Percentiles rank a stretch among this genome's conserved stretches.
Conservation (phyloP, 2,113 vertebrate species). For the Strix uralensis region DNA sequence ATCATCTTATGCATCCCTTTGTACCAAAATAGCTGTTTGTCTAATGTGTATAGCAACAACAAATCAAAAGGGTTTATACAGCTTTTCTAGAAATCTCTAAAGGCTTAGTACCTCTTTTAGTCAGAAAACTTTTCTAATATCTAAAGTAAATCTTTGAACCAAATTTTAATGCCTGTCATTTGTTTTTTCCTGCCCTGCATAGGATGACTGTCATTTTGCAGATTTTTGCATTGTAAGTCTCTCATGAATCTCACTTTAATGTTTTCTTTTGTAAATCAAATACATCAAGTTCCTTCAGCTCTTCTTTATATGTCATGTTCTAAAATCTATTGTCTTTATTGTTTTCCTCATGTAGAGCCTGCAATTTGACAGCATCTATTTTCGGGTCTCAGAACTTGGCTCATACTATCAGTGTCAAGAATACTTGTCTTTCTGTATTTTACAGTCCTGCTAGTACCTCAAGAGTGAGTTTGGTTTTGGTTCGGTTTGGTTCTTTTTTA, state of each 20-base stretch:
- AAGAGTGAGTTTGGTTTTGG: neutral
- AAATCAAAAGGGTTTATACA: slow-evolving; percentile 20
- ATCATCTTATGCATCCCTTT: neutral
- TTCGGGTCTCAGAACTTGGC: neutral
- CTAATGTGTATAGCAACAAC: neutral
- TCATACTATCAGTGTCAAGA: neutral
- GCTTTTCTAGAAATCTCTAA: slow-evolving; percentile 21
- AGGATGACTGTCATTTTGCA: slow-evolving; percentile 13
- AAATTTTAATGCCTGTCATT: neutral
- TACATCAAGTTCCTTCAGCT: neutral
- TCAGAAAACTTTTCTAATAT: slow-evolving; percentile 19
- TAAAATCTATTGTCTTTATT: slow-evolving; percentile 34
- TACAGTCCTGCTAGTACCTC: neutral
- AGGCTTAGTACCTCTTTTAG: neutral
- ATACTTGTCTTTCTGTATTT: neutral
- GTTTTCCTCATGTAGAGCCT: neutral
- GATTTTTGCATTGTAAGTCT: slow-evolving; percentile 13
- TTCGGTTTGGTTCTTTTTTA: neutral
- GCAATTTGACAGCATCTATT: slow-evolving; percentile 21
- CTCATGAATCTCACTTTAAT: neutral
- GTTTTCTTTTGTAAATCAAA: slow-evolving; percentile 48
- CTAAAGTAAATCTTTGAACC: slow-evolving; percentile 38
- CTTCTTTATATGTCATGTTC: neutral
- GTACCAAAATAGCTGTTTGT: neutral
- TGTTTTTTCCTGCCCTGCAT: slow-evolving; percentile 1